phyloP scores from a whole-genome alignment of 1,140 invertebrate genomes.

The Drosophila mojavensis region DNA sequence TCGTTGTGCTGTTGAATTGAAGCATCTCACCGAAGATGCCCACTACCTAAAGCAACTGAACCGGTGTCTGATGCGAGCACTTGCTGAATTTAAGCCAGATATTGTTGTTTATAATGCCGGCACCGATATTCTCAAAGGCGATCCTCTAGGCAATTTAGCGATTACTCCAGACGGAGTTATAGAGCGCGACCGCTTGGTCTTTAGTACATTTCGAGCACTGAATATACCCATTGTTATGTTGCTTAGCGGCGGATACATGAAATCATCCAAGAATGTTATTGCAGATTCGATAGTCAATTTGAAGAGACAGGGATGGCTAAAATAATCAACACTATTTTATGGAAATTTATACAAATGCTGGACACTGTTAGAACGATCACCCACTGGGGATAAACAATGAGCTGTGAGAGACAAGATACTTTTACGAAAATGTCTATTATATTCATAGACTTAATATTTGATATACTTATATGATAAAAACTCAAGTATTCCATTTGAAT shows the following conservation, averaged over 20 bases:
- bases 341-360: background rate
- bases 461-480: too few species aligned
- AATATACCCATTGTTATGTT: conserved; percentile 93
- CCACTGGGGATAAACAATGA: background rate
- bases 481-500: background rate
- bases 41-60: conserved; percentile 89
- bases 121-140: conserved; percentile 92
- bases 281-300: conserved; percentile 93
- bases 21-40: conserved; percentile 87
- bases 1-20: conserved; percentile 89
- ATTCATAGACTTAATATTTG: too few species aligned
- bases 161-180: conserved; percentile 91
- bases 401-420: background rate
- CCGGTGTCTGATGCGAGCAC: conserved; percentile 87
- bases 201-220: conserved; percentile 87
- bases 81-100: conserved; percentile 91
- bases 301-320: conserved; percentile 67
- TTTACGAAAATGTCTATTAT: background rate
- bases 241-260: conserved; percentile 93
- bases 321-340: background rate
- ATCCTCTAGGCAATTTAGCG: conserved; percentile 89
- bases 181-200: conserved; percentile 92
- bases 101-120: conserved; percentile 95
- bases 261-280: conserved; percentile 90
- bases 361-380: conserved; percentile 15